A percentile compares a stretch with the other conserved stretches of the same genome.
Conservation (phyloP, 1,140 invertebrate species). For the Orussus abietinus region DNA sequence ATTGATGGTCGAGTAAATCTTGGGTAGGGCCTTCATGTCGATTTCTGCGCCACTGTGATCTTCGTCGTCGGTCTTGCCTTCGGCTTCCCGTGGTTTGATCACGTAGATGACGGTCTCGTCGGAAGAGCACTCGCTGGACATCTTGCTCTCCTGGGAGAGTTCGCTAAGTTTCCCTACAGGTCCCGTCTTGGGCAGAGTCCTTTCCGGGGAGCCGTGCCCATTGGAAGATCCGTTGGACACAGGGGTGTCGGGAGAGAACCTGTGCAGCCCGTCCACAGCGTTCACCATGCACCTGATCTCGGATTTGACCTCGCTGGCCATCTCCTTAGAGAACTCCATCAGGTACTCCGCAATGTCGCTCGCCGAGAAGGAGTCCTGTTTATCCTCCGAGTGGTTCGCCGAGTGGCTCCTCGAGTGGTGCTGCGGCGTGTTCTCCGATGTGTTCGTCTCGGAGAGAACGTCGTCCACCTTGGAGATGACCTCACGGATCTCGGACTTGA, state of each 20-base stretch:
- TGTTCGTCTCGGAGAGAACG: slow-evolving; percentile 63
- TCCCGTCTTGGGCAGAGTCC: slow-evolving; percentile 19
- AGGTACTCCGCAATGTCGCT: slow-evolving; percentile 70
- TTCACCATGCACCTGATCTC: slow-evolving; percentile 67
- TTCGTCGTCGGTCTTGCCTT: slow-evolving; percentile 38
- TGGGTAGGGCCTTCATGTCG: slow-evolving; percentile 47
- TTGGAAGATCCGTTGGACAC: slow-evolving; percentile 39
- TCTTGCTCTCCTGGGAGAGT: slow-evolving; percentile 44
- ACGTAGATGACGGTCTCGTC: slow-evolving; percentile 52
- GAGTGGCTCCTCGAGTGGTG: slow-evolving; percentile 29
- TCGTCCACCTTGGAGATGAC: slow-evolving; percentile 76
- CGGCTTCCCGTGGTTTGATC: slow-evolving; percentile 34
- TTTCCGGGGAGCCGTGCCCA: slow-evolving; percentile 44
- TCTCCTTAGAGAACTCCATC: slow-evolving; percentile 71
- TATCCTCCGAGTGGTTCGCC: slow-evolving; percentile 15
- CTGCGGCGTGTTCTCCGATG: slow-evolving; percentile 39
- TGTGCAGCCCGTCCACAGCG: slow-evolving; percentile 66
- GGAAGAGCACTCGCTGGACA: slow-evolving; percentile 51
- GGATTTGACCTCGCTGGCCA: slow-evolving; percentile 74
- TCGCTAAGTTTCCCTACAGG: slow-evolving; percentile 39
- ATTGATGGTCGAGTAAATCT: slow-evolving; percentile 62
- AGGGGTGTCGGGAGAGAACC: slow-evolving; percentile 43
- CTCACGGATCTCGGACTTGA: slow-evolving; percentile 75
- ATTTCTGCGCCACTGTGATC: slow-evolving; percentile 23
- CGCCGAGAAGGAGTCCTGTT: slow-evolving; percentile 63